These are phyloP conservation scores for Antigone vipio DNA, from an alignment of 2,113 vertebrate species.

Conservation along the genomic window DNA sequence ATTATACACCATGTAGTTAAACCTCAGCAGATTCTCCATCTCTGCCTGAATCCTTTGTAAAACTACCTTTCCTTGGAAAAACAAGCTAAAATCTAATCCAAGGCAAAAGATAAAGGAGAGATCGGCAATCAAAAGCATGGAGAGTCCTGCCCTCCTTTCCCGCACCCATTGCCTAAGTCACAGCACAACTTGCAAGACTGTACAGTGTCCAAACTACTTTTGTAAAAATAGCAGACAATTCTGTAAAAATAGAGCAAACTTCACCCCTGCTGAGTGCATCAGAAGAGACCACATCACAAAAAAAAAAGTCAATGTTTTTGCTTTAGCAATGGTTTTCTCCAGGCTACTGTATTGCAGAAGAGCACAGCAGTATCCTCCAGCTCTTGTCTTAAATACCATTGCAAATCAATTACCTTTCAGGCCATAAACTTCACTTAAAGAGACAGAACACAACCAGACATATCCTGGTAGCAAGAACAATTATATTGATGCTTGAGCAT, in stretches of 20 bases:
- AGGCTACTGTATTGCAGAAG: slow-evolving; percentile 20
- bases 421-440: slow-evolving; percentile 49
- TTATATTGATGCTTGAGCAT: background rate
- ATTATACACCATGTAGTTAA: background rate
- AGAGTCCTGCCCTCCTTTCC: background rate
- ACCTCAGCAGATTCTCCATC: background rate
- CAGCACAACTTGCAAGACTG: background rate
- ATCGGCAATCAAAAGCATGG: background rate
- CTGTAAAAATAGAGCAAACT: slow-evolving; percentile 38
- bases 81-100: background rate
- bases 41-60: background rate
- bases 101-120: background rate
- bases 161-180: background rate
- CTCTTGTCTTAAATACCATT: slow-evolving; percentile 56
- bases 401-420: slow-evolving; percentile 52
- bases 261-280: background rate
- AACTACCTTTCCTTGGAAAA: background rate
- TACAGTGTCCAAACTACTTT: background rate
- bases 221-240: slow-evolving; percentile 44
- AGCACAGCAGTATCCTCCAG: slow-evolving; percentile 1
- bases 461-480: background rate
- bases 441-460: slow-evolving; percentile 5
- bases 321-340: slow-evolving; percentile 1
- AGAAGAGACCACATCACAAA: slow-evolving; percentile 28
- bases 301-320: slow-evolving; percentile 26